Evolutionary conservation across 2,888 invertebrate genomes (phyloP), one percentile per base, ranked within the genome.

Genomic region (Xylophagus ater): DNA sequence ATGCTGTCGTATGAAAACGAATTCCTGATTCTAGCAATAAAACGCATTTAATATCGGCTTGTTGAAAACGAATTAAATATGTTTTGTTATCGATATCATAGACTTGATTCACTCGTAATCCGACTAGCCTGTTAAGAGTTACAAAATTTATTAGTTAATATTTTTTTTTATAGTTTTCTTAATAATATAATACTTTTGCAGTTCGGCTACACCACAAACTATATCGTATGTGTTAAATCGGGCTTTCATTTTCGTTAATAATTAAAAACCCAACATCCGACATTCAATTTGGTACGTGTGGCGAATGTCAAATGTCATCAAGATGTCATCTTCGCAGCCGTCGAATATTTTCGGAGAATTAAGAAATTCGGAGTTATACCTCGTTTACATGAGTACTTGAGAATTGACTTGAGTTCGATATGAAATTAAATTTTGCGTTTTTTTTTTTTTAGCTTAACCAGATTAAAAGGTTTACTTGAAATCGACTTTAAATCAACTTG

Each of bases 1-100:
- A 98, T 25, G 76, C 82, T 9, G 98, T 98, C 4, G 81, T 81
- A 58, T 98, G 98, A 43, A 98, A 81, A 42, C 96, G 71, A 50
- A 78, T 84, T 0, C 94, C 98, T 0, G 96, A 97, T 68, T 99
- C 98, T 21, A 98, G 64, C 6, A 99, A 65, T 20, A 98, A 67
- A 8, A 94, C 76, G 36, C 73, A 73, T 68, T 98, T 98, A 53
- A 85, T 79, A 57, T 93, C 92, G 1, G 81, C 80, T 45, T 84
- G 76, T 59, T 82, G 86, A 24, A 89, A 67, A 34, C 82, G 79
- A 48, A 98, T 85, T 29, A 98, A 73, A 63, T 97, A 99, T 0
- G 94, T 93, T 60, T 88, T 92, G 62, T 82, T 85, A 66, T 98
- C 96, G 50, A 98, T 82, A 61, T 98, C 97, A 64, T 99, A 99